phyloP scores from a whole-genome alignment of 2,888 invertebrate species.

The Flexamia atlantica region DNA sequence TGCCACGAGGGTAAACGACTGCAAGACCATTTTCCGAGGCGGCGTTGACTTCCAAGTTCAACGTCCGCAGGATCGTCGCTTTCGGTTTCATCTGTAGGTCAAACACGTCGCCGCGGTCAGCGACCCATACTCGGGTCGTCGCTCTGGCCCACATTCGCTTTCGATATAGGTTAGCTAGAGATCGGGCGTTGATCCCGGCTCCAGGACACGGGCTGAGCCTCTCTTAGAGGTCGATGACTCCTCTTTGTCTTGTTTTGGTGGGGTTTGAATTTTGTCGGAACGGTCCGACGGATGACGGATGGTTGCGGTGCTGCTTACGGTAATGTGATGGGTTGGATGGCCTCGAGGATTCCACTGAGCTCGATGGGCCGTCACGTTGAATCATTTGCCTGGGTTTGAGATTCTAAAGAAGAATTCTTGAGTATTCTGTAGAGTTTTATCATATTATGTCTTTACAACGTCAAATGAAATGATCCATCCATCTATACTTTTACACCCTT shows the following conservation, averaged over 20 bases:
- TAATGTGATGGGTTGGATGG: neutral
- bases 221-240: constrained; percentile 20
- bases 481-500: no score
- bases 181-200: constrained; percentile 11
- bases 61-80: constrained; percentile 17
- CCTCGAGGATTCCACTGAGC: no score
- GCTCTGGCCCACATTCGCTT: constrained; percentile 34
- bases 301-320: neutral
- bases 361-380: no score
- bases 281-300: neutral
- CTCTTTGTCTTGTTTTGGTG: constrained; percentile 16
- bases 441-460: no score
- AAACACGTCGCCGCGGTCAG: constrained; percentile 29
- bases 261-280: neutral
- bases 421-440: no score
- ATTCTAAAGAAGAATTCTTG: no score
- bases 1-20: neutral
- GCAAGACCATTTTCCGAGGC: neutral
- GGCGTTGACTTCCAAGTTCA: constrained; percentile 25
- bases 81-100: constrained; percentile 36
- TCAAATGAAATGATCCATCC: no score
- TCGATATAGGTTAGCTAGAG: constrained; percentile 37
- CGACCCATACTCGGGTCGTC: neutral
- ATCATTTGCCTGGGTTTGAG: no score
- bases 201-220: constrained; percentile 23